Evolutionary conservation across 1,140 invertebrate species (phyloP), one percentile per base, ranked within the genome.

Genomic region (Conus ventricosus): DNA sequence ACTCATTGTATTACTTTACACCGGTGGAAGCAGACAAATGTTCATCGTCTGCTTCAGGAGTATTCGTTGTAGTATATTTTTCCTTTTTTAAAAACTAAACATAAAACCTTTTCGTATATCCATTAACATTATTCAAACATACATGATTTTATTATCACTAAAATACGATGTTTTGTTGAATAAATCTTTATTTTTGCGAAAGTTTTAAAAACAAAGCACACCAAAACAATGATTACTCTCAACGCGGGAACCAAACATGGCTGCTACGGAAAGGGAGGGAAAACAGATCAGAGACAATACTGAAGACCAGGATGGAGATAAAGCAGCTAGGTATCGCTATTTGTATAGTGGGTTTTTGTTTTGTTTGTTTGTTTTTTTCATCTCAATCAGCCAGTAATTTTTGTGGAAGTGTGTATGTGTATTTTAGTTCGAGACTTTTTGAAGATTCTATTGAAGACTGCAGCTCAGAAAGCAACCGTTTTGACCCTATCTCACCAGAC

Each of bases 161-260:
- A 39, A 39, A 39, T 39, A 39, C 39, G 39, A 39, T 39, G 39
- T 39, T 39, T 39, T 39, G 0, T 3, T 39, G 39, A 39, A 39
- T 39, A 39, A 39, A 39, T 3, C 39, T 39, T 39, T 39, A 39
- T 39, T 39, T 39, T 39, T 39, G 39, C 39, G 57, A 60, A 11
- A 4, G 1, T 11, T 71, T 7, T 1, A 20, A 71, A 71, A 7
- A 20, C 15, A n/a, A 20, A 71, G 11, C 1, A 71, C 6, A 71
- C 8, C 15, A 60, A 8, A 71, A 5, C 7, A 71, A 71, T 23
- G 15, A 71, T 71, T 71, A 71, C 67, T 23, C 67, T 13, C 11
- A 83, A 54, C 81, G 81, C 81, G 81, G 81, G 81, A 83, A 6
- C 1, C 53, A 54, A 83, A 55, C 20, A 83, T 83, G 81, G 81